Percentiles rank a stretch among this genome's conserved stretches.
Conservation (phyloP, 2,797 vertebrate species). For the Myotis findleyi region DNA sequence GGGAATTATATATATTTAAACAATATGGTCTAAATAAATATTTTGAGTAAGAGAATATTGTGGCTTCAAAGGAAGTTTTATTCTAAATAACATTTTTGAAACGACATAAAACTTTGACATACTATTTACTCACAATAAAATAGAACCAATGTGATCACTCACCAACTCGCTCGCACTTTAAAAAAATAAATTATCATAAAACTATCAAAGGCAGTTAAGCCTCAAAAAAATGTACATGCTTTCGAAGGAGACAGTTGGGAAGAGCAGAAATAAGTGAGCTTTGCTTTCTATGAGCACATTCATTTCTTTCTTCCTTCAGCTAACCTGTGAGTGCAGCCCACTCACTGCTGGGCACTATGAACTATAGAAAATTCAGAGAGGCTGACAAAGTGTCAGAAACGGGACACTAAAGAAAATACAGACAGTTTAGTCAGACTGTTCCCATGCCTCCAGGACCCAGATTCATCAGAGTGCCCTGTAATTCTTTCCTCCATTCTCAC, state of each 20-base stretch:
- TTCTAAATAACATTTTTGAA: constrained; percentile 78
- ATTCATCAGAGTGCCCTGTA: background rate
- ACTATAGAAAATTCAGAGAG: background rate
- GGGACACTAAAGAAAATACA: background rate
- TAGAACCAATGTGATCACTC: constrained; percentile 61
- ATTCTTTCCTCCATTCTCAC: background rate
- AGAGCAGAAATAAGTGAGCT: background rate
- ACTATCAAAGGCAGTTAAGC: constrained; percentile 65
- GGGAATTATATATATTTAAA: constrained; percentile 77
- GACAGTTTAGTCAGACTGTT: background rate
- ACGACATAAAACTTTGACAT: constrained; percentile 71
- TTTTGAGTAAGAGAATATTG: constrained; percentile 70
- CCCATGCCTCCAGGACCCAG: background rate
- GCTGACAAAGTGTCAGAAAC: background rate
- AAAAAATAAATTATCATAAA: constrained; percentile 74
- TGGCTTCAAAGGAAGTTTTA: constrained; percentile 80
- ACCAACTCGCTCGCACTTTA: constrained; percentile 66
- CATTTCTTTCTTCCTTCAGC: background rate
- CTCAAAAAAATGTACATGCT: constrained; percentile 54
- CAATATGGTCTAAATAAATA: constrained; percentile 79
- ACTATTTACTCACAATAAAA: constrained; percentile 77
- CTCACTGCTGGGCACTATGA: background rate
- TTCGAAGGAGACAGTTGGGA: background rate
- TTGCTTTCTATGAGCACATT: background rate
- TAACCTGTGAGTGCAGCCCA: background rate